phyloP scores from a whole-genome alignment of 2,113 vertebrate genomes.

The Scomber colias region DNA sequence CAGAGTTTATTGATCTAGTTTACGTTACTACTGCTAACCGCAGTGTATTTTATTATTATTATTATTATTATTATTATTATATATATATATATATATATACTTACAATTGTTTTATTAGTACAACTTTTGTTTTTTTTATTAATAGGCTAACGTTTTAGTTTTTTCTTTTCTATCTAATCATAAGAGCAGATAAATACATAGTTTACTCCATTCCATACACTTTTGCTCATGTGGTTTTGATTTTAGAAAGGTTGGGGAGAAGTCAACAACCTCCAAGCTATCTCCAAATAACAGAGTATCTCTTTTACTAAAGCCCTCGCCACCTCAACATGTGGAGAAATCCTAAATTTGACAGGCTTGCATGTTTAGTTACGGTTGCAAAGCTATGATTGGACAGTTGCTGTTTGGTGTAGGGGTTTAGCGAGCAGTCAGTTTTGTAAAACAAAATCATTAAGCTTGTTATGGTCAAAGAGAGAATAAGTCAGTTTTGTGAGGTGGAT shows the following conservation, averaged over 20 bases:
- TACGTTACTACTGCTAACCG: too few species aligned
- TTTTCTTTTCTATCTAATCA: neutral
- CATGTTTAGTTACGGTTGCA: neutral
- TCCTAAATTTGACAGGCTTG: neutral
- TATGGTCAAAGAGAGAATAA: slow-evolving; percentile 9
- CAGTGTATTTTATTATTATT: too few species aligned
- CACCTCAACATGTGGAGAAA: neutral
- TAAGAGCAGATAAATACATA: neutral
- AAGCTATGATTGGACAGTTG: neutral
- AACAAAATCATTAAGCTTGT: slow-evolving; percentile 26
- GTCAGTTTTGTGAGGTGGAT: neutral
- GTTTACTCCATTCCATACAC: neutral
- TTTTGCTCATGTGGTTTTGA: neutral
- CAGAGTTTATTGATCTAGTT: too few species aligned
- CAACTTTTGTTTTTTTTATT: too few species aligned
- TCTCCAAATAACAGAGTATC: too few species aligned
- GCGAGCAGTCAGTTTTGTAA: neutral
- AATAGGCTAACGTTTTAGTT: neutral
- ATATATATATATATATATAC: too few species aligned
- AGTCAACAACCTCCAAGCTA: too few species aligned
- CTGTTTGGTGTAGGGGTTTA: neutral
- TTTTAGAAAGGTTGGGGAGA: neutral
- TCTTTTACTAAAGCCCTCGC: too few species aligned
- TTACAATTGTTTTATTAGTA: too few species aligned
- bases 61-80: too few species aligned